These are phyloP conservation scores for Monomorium pharaonis DNA, from an alignment of 1,140 invertebrate species.

Conservation along the genomic window DNA sequence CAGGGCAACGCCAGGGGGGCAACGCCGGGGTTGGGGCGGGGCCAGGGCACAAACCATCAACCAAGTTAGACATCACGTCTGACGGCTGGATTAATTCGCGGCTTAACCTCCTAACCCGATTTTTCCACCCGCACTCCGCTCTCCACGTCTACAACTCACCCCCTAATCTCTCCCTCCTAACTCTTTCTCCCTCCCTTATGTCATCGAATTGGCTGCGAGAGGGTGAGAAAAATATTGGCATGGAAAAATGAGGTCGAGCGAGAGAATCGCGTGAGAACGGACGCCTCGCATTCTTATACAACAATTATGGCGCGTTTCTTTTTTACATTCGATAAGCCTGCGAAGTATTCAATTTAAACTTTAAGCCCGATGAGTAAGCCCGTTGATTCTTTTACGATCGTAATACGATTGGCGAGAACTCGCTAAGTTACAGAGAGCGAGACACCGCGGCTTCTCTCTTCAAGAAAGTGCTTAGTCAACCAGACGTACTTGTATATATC, in stretches of 20 bases:
- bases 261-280: constrained; percentile 15
- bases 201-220: background rate
- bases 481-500: constrained; percentile 39
- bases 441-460: background rate
- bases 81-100: constrained; percentile 71
- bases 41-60: constrained; percentile 85
- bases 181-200: background rate
- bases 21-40: constrained; percentile 82
- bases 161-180: constrained; percentile 32
- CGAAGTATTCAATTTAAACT: constrained; percentile 17
- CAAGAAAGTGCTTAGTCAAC: background rate
- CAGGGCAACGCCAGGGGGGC: constrained; percentile 84
- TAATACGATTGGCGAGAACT: constrained; percentile 1
- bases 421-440: background rate
- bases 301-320: background rate
- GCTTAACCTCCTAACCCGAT: constrained; percentile 65
- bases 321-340: background rate
- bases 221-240: constrained; percentile 65
- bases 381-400: constrained; percentile 3
- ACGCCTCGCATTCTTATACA: background rate
- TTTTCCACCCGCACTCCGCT: constrained; percentile 19
- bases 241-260: constrained; percentile 21
- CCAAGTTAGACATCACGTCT: constrained; percentile 83
- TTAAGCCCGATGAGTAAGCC: background rate
- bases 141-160: constrained; percentile 11